Percentiles rank a stretch among this genome's conserved stretches.
These are phyloP conservation scores for Ceratitis capitata DNA, from an alignment of 1,140 invertebrate species.

Conservation along the genomic window DNA sequence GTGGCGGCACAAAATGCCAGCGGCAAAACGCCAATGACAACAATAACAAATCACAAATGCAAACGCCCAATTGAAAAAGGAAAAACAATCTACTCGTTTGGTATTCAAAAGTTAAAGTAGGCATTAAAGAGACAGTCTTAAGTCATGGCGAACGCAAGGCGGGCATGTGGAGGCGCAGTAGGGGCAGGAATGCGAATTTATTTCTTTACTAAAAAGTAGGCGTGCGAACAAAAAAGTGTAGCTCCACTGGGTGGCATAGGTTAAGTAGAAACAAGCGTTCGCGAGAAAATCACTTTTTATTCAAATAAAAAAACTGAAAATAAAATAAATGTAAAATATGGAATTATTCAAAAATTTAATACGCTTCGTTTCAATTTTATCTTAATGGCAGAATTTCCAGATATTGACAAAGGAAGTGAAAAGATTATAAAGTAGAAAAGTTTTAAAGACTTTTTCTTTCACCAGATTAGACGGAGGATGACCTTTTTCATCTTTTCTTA, in stretches of 20 bases:
- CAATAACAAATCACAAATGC: constrained; percentile 36
- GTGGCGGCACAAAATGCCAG: not conserved
- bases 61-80: not conserved
- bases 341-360: too few relatives aligned
- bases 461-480: too few relatives aligned
- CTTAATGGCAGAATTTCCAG: too few relatives aligned
- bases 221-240: constrained; percentile 5
- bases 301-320: not conserved
- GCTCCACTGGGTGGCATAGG: not conserved
- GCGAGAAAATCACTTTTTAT: not conserved
- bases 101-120: not conserved
- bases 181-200: not conserved
- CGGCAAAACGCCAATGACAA: constrained; percentile 3
- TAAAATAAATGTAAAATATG: too few relatives aligned
- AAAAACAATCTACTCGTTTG: not conserved
- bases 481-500: too few relatives aligned
- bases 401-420: too few relatives aligned
- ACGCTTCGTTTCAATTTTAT: too few relatives aligned
- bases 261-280: constrained; percentile 1
- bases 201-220: not conserved
- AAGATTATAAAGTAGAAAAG: too few relatives aligned
- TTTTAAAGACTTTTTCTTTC: too few relatives aligned
- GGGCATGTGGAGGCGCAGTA: not conserved
- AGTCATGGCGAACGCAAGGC: not conserved
- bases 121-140: not conserved